Conservation (phyloP, 2,113 vertebrate genomes). For the Menura novaehollandiae region DNA sequence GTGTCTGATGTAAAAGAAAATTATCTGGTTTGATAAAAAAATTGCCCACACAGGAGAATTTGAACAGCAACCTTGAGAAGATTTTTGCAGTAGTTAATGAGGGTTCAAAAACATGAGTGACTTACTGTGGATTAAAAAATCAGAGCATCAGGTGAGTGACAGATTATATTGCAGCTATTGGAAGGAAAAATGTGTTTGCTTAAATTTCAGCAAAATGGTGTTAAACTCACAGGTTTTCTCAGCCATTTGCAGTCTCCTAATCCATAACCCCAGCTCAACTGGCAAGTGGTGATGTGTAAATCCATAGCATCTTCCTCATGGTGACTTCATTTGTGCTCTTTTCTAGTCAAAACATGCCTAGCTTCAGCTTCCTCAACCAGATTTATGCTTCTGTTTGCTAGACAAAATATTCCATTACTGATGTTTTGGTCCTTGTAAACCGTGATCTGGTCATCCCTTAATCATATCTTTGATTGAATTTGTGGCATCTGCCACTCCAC, state of each 20-base stretch:
- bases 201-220: slow-evolving; percentile 7
- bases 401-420: not conserved
- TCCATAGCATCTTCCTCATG: not conserved
- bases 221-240: slow-evolving; percentile 8
- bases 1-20: not conserved
- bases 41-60: not conserved
- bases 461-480: not conserved
- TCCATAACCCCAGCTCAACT: not conserved
- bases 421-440: not conserved
- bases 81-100: slow-evolving; percentile 18
- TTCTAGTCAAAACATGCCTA: not conserved
- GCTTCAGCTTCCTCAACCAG: not conserved
- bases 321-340: not conserved
- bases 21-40: not conserved
- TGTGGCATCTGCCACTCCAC: not conserved
- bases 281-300: not conserved
- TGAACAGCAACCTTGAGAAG: not conserved
- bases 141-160: not conserved
- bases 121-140: not conserved
- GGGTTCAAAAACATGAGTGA: not conserved
- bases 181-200: slow-evolving; percentile 2
- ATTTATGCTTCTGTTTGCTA: slow-evolving; percentile 32
- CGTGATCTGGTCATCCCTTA: not conserved
- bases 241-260: not conserved
- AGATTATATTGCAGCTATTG: not conserved